phyloP scores from a whole-genome alignment of 2,888 invertebrate species.

The Linyphia triangularis region DNA sequence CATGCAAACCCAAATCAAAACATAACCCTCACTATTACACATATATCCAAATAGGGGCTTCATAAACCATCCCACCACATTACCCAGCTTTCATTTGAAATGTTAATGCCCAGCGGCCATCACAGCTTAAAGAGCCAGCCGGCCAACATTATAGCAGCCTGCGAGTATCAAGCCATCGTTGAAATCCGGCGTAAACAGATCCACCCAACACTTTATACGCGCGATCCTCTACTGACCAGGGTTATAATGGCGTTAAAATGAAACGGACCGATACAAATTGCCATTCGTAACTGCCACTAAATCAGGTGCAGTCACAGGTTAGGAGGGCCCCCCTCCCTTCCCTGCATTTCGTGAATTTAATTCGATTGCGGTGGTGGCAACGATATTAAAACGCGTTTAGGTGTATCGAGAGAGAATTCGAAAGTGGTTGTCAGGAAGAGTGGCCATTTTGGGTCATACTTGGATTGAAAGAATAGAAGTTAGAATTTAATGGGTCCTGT shows the following conservation, averaged over 20 bases:
- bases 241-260: constrained; percentile 38
- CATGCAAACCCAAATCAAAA: background rate
- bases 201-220: background rate
- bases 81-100: background rate
- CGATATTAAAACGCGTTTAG: constrained; percentile 2
- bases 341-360: constrained; percentile 42
- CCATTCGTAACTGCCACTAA: constrained; percentile 51
- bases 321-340: background rate
- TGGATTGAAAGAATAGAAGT: background rate
- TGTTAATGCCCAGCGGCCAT: background rate
- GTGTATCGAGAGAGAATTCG: background rate
- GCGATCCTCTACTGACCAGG: background rate
- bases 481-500: background rate
- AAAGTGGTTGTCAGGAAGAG: background rate
- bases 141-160: too few species aligned
- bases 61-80: background rate
- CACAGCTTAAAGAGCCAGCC: background rate
- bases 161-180: background rate
- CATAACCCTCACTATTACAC: background rate
- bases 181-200: background rate
- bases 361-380: constrained; percentile 40
- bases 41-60: background rate
- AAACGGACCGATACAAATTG: constrained; percentile 48
- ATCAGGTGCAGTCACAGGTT: constrained; percentile 46
- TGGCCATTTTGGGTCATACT: constrained; percentile 23